Base-by-base conservation (phyloP, 2,797 vertebrate genomes). In the Chromobotia macracanthus region DNA sequence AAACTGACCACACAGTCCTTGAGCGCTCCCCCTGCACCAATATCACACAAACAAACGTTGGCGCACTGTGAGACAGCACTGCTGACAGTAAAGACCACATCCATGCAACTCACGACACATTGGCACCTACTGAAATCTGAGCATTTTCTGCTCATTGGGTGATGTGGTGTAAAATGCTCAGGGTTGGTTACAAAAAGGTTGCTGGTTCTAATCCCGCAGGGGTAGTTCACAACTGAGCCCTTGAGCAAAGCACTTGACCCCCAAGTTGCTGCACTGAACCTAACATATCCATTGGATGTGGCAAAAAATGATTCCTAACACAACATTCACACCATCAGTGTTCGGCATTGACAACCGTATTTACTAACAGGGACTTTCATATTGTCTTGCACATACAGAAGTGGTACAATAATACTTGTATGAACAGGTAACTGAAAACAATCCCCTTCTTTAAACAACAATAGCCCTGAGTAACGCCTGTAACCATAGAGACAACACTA, bases 1-100 rank as follows among this genome's bases (percentile, higher is more conserved):
- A 91, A 90, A 86, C 90, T 75, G 75, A 84, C 87, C 77, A 83
- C 79, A 72, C 63, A 80, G 80, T 78, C 82, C 86, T 86, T 82
- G 80, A 86, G 84, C 81, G 23, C 64, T 77, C 83, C 79, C 77
- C 80, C 80, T 85, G 71, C 56, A 85, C 81, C 72, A 76, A 81
- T 66, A 83, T 80, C 72, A 75, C 19, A n/a, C 28, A 70, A 69
- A 80, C 77, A 78, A 69, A 65, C 44, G 58, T 72, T 53, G 50
- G 31, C 58, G 16, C 73, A 46, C 65, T 8, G 67, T 41, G 67
- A 61, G 64, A 21, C 21, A 19, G 64, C 44, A 67, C 51, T 55
- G 71, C 81, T 23, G 64, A 78, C 70, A 71, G 48, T 53, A 64
- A 13, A 71, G 60, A 67, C 38, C 51, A 76, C 35, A 70, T 55